phyloP scores from a whole-genome alignment of 2,797 vertebrate genomes.

The Gymnothorax reevesii region DNA sequence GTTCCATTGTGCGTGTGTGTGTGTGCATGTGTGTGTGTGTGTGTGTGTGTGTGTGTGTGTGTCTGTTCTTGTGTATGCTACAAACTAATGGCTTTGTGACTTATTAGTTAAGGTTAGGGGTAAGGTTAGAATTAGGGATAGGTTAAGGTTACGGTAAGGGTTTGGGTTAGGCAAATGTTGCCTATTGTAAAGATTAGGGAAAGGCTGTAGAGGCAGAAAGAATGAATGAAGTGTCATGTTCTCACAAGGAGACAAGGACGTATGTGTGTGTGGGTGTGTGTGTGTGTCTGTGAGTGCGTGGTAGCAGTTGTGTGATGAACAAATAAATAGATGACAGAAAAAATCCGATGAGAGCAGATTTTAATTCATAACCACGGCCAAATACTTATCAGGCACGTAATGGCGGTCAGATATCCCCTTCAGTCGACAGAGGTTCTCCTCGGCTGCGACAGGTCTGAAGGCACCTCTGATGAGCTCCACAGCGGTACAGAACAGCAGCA shows the following conservation, averaged over 20 bases:
- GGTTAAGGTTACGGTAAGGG: too few species aligned
- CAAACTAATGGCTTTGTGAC: too few species aligned
- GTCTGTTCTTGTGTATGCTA: background rate
- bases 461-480: background rate
- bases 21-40: background rate
- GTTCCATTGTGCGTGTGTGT: background rate
- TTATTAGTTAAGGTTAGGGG: too few species aligned
- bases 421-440: background rate
- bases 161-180: too few species aligned
- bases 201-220: too few species aligned
- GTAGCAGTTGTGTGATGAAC: background rate
- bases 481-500: background rate
- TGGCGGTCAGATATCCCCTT: background rate
- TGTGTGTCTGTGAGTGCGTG: background rate
- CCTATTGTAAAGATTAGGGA: too few species aligned
- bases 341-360: conserved; percentile 1
- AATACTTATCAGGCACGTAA: background rate
- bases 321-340: conserved; percentile 9
- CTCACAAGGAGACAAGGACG: too few species aligned
- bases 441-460: background rate
- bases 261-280: background rate
- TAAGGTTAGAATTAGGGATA: too few species aligned
- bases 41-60: background rate
- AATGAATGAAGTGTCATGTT: too few species aligned
- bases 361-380: conserved; percentile 7